These are phyloP conservation scores for Eilema sororculum DNA, from an alignment of 2,888 invertebrate genomes.

Conservation along the genomic window DNA sequence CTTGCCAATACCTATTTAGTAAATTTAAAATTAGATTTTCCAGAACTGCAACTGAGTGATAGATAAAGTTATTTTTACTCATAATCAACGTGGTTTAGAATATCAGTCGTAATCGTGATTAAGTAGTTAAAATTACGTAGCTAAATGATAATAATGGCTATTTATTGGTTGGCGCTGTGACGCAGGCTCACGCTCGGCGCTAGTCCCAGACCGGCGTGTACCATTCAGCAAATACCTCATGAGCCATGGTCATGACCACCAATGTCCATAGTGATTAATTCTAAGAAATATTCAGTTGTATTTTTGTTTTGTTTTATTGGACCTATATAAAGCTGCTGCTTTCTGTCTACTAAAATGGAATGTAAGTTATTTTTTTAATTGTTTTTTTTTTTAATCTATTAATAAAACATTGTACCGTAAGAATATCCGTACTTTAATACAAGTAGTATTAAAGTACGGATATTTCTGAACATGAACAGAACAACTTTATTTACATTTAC, in stretches of 20 bases:
- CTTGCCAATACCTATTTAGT: slow-evolving; percentile 5
- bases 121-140: slow-evolving; percentile 36
- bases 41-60: background rate
- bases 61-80: slow-evolving; percentile 8
- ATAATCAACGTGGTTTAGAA: slow-evolving; percentile 24
- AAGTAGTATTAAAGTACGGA: background rate
- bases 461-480: background rate
- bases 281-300: slow-evolving; percentile 10
- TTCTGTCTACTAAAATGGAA: slow-evolving; percentile 33
- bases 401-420: background rate
- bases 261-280: slow-evolving; percentile 22
- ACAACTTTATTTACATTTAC: background rate
- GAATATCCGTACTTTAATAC: too few relatives aligned
- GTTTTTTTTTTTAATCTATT: background rate
- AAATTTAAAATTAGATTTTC: background rate
- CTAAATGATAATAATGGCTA: slow-evolving; percentile 44
- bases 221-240: slow-evolving; percentile 42
- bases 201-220: slow-evolving; percentile 42
- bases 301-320: slow-evolving; percentile 10
- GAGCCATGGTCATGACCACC: slow-evolving; percentile 44
- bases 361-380: slow-evolving; percentile 36
- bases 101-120: slow-evolving; percentile 41
- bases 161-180: slow-evolving; percentile 59
- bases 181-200: slow-evolving; percentile 50
- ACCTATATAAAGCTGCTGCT: slow-evolving; percentile 19